Evolutionary conservation across 2,113 vertebrate species (phyloP).

Genomic region (Meriones unguiculatus): DNA sequence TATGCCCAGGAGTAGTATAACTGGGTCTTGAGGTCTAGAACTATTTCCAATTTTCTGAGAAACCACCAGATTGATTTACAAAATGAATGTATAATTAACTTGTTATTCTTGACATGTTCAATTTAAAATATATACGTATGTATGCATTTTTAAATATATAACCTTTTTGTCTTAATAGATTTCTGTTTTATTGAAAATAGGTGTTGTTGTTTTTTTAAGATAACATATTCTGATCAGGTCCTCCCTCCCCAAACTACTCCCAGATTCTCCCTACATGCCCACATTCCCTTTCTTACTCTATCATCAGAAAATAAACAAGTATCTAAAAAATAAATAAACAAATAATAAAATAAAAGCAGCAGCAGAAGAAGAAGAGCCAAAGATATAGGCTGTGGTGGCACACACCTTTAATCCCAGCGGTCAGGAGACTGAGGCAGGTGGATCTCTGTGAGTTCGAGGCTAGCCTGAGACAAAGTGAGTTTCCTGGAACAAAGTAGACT

Average conservation of each 20-base stretch:
- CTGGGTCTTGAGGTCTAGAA: too few relatives aligned
- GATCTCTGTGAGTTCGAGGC: background rate
- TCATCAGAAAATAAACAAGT: background rate
- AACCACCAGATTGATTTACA: too few relatives aligned
- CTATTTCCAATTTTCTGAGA: too few relatives aligned
- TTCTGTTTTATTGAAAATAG: background rate
- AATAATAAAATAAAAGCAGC: background rate
- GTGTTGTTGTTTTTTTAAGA: background rate
- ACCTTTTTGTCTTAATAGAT: background rate
- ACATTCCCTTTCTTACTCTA: background rate
- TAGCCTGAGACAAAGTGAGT: background rate
- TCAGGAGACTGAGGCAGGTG: background rate
- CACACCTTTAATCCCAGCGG: background rate
- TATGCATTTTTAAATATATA: background rate
- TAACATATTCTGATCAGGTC: background rate
- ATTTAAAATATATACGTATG: background rate
- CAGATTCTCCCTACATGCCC: background rate
- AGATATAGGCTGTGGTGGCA: too few relatives aligned
- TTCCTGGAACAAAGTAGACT: too few relatives aligned
- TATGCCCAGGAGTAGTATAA: too few relatives aligned
- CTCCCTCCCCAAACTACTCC: background rate
- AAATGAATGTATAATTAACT: background rate
- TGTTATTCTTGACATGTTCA: background rate
- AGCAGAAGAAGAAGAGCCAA: background rate
- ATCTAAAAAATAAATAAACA: background rate